Evolutionary conservation across 2,888 invertebrate species (phyloP).

Genomic region (Rapana venosa): DNA sequence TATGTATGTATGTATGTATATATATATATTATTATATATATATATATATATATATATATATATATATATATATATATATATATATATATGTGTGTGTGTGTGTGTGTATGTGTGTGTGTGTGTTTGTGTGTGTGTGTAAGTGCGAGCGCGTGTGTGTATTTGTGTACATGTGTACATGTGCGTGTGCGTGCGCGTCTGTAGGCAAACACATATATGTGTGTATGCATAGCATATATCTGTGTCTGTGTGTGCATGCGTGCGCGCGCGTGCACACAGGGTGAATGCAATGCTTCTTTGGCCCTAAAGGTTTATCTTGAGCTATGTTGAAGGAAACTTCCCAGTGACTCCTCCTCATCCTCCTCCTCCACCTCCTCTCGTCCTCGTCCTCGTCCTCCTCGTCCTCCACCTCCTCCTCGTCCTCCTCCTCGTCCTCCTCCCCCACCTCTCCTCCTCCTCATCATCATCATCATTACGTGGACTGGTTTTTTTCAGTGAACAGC

Average conservation of each 20-base stretch:
- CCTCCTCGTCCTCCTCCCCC: too few species aligned
- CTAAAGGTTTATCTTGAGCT: too few species aligned
- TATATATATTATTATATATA: neutral
- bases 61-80: neutral
- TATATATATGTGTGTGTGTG: neutral
- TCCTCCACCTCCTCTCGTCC: too few species aligned
- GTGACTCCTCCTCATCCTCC: too few species aligned
- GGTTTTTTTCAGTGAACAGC: neutral
- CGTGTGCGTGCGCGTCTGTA: neutral
- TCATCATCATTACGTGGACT: too few species aligned
- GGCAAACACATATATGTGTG: neutral
- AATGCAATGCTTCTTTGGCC: too few species aligned
- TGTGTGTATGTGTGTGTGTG: neutral
- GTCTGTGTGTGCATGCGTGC: neutral
- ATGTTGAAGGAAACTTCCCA: too few species aligned
- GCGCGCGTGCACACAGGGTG: neutral
- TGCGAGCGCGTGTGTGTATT: neutral
- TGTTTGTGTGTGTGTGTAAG: neutral
- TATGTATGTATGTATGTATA: slow-evolving; percentile 1
- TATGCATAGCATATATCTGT: neutral
- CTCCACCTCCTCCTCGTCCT: too few species aligned
- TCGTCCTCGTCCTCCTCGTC: too few species aligned
- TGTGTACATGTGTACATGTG: neutral
- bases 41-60: neutral
- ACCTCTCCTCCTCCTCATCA: too few species aligned